These are phyloP conservation scores for Martes flavigula DNA, from an alignment of 2,797 vertebrate species.

Conservation along the genomic window DNA sequence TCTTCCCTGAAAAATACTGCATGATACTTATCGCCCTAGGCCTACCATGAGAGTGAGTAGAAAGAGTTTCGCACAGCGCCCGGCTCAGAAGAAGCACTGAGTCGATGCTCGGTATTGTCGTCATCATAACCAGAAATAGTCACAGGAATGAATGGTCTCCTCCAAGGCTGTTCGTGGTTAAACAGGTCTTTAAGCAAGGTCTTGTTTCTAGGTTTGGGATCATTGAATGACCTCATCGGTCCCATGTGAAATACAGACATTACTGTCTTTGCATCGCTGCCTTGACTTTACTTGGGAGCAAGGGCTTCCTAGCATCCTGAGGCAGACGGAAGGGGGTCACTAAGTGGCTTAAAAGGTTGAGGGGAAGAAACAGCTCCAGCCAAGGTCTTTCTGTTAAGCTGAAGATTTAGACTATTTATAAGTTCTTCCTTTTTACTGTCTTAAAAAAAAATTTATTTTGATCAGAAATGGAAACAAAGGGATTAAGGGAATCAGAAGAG, in stretches of 20 bases:
- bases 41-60: not conserved
- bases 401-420: slow-evolving; percentile 58
- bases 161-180: not conserved
- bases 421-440: slow-evolving; percentile 45
- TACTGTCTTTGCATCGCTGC: not conserved
- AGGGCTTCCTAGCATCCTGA: not conserved
- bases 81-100: not conserved
- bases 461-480: slow-evolving; percentile 84
- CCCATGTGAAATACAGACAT: not conserved
- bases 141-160: not conserved
- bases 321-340: not conserved
- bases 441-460: slow-evolving; percentile 78
- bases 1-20: not conserved
- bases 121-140: not conserved
- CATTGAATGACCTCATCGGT: not conserved
- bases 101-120: not conserved
- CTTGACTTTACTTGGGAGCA: not conserved
- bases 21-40: not conserved
- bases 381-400: slow-evolving; percentile 10
- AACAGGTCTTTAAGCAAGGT: not conserved
- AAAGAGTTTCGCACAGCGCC: not conserved
- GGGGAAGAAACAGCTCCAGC: not conserved
- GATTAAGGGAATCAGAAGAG: slow-evolving; percentile 84
- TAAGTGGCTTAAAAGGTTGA: not conserved
- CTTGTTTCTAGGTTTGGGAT: not conserved